Base-by-base conservation (phyloP, 1,140 invertebrate genomes). In the Halictus rubicundus region DNA sequence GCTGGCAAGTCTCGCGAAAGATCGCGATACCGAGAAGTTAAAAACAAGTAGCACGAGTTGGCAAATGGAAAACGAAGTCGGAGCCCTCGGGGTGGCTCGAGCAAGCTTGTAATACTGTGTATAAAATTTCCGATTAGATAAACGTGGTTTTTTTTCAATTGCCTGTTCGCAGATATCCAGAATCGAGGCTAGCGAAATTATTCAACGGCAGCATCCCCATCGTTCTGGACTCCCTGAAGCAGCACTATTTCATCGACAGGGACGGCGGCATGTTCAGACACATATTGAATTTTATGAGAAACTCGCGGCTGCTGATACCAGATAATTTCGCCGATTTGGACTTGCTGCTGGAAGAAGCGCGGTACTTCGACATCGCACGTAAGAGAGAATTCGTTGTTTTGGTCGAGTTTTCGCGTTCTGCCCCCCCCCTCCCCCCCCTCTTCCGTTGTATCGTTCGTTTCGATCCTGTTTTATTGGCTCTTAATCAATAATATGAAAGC, bases 141-240 rank as follows among this genome's bases (percentile, higher is more conserved):
- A 25, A 42, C 39, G 19, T 6, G 12, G 0, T 21, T 10, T 23
- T n/a, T 32, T 57, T 61, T 6, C 21, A 27, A 37, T 12, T 16
- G 9, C 42, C 59, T 52, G 7, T 71, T 77, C 94, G 93, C 94
- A 98, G 98, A 92, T 99, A 97, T 92, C 97, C 98, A 0, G 97
- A 99, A 65, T 99, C 98, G 5, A 95, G 96, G 85, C 94, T 99
- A 81, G 97, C 97, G 0, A 97, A 97, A 91, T 95, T 99, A 89
- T 99, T 99, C 93, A 99, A 98, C 89, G 98, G 98, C n/a, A 96
- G 95, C 83, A 98, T 99, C 87, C 98, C 98, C 1, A 99, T 99
- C 83, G 98, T 99, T 5, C 93, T 99, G 88, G 98, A 99, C 90
- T 98, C 97, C 7, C 93, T 99, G 84, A 99, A 99, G 91, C 98